A percentile compares a stretch with the other conserved stretches of the same genome.
These are phyloP conservation scores for Caenorhabditis remanei DNA, from an alignment of 1,140 invertebrate genomes.

Conservation along the genomic window DNA sequence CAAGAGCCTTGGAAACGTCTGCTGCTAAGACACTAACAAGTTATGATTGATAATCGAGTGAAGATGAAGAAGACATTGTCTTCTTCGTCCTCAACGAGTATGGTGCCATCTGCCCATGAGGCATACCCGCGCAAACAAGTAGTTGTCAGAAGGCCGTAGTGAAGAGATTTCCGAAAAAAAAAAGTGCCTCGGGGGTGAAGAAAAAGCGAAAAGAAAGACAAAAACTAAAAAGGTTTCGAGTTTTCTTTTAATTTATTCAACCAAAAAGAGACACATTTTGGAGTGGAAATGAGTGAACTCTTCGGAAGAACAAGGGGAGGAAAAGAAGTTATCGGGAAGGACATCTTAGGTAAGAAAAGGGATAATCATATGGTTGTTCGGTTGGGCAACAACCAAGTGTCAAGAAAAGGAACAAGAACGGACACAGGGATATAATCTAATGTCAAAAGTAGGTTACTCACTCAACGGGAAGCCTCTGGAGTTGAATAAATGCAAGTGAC, in stretches of 20 bases:
- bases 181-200: slow-evolving; percentile 41
- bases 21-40: slow-evolving; percentile 49
- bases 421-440: background rate
- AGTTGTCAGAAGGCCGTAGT: slow-evolving; percentile 4
- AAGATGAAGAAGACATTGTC: slow-evolving; percentile 23
- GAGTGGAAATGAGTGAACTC: slow-evolving; percentile 17
- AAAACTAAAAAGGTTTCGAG: slow-evolving; percentile 22
- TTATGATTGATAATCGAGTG: slow-evolving; percentile 56
- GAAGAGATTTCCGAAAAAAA: slow-evolving; percentile 48
- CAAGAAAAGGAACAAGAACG: background rate
- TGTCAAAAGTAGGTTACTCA: background rate
- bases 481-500: background rate
- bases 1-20: slow-evolving; percentile 23
- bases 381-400: slow-evolving; percentile 38
- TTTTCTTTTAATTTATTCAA: slow-evolving; percentile 47
- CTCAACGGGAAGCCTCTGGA: background rate
- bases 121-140: slow-evolving; percentile 47
- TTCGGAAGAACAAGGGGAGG: background rate
- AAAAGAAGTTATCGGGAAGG: slow-evolving; percentile 21
- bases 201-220: background rate
- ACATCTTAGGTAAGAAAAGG: background rate
- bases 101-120: slow-evolving; percentile 32
- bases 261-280: background rate
- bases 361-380: slow-evolving; percentile 53
- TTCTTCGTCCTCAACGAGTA: slow-evolving; percentile 15